Evolutionary conservation across 1,140 invertebrate genomes (phyloP).

Genomic region (Tetraneura akinire): DNA sequence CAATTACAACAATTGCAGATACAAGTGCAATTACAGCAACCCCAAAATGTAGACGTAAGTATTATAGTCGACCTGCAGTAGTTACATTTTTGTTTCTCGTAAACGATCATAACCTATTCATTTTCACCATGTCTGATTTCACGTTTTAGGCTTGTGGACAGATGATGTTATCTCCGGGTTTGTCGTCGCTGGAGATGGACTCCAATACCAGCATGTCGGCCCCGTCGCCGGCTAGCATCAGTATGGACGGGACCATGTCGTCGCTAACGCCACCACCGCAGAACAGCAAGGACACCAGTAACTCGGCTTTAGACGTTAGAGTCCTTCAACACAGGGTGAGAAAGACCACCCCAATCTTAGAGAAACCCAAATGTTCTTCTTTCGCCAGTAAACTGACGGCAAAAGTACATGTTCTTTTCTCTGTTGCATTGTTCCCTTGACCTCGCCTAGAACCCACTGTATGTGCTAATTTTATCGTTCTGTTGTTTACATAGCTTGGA

Average conservation of each 20-base stretch:
- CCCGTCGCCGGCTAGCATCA: slow-evolving; percentile 74
- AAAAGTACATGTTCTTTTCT: slow-evolving; percentile 46
- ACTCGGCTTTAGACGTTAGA: slow-evolving; percentile 67
- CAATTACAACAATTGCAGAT: slow-evolving; percentile 71
- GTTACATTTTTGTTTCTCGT: too few relatives aligned
- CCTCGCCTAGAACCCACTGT: neutral
- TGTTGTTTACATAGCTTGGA: slow-evolving; percentile 72
- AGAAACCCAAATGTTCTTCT: slow-evolving; percentile 42
- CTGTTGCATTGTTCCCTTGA: neutral
- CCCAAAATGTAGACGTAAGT: slow-evolving; percentile 58
- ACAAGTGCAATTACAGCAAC: slow-evolving; percentile 63
- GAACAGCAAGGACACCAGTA: slow-evolving; percentile 48
- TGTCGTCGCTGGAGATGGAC: slow-evolving; percentile 74
- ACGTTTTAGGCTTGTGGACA: slow-evolving; percentile 56
- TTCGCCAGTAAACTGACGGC: slow-evolving; percentile 51
- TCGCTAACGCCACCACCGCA: slow-evolving; percentile 60
- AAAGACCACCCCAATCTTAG: slow-evolving; percentile 42
- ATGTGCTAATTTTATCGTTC: slow-evolving; percentile 9
- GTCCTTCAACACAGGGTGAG: slow-evolving; percentile 86
- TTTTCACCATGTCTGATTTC: neutral
- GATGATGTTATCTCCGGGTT: slow-evolving; percentile 68
- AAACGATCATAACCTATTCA: neutral
- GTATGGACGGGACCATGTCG: slow-evolving; percentile 63
- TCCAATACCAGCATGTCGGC: slow-evolving; percentile 77
- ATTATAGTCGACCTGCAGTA: neutral